Conservation (phyloP, 2,797 vertebrate genomes). For the Petrocephalus sullivani region DNA sequence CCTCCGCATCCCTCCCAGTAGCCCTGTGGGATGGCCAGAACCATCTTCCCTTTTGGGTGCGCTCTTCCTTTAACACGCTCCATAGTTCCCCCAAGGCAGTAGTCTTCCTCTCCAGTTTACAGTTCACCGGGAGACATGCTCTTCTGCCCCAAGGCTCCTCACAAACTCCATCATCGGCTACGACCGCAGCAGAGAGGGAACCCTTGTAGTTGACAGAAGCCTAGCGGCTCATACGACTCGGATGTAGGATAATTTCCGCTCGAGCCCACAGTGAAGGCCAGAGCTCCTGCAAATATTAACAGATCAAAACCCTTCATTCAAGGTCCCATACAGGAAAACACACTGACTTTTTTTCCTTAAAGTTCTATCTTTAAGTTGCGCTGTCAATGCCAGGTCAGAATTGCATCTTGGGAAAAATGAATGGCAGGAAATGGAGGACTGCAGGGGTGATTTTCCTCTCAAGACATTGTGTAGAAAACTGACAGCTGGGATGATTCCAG, state of each 20-base stretch:
- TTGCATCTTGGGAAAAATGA: neutral
- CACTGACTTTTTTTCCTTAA: neutral
- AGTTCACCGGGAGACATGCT: neutral
- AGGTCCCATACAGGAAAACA: neutral
- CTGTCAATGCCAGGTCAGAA: neutral
- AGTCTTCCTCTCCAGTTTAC: conserved; percentile 13
- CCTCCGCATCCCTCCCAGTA: conserved; percentile 39
- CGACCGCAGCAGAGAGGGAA: neutral
- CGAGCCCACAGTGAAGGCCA: neutral
- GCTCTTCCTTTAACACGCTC: neutral
- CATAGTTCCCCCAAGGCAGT: neutral
- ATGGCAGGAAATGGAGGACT: neutral
- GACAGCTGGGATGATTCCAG: neutral
- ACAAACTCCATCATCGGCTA: neutral
- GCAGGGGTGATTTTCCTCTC: neutral
- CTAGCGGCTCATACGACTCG: neutral
- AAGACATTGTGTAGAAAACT: neutral
- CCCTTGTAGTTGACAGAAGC: neutral
- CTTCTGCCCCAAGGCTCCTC: neutral
- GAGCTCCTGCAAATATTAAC: neutral
- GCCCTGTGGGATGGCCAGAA: neutral
- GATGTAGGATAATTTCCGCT: neutral
- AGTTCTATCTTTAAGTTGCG: neutral
- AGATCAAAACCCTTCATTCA: neutral
- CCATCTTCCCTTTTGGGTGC: neutral